Evolutionary conservation across 2,113 vertebrate species (phyloP).

Genomic region (Hiodon alosoides): DNA sequence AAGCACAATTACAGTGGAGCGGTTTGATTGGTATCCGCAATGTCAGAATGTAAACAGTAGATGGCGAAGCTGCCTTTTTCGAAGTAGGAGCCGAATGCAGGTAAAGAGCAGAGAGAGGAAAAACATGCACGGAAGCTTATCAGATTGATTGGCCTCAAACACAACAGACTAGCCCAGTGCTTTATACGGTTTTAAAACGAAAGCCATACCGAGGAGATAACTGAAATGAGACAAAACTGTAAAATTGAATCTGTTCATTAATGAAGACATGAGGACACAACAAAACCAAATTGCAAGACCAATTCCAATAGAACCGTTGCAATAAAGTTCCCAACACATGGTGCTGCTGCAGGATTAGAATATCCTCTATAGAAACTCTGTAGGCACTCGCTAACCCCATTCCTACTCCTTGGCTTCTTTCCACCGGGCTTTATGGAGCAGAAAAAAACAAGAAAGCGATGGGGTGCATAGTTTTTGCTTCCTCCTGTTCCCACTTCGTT

Average conservation of each 20-base stretch:
- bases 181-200: neutral
- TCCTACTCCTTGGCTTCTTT: neutral
- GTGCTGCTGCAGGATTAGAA: neutral
- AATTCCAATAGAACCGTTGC: neutral
- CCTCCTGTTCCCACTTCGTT: neutral
- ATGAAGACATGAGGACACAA: neutral
- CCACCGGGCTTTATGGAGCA: neutral
- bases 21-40: constrained; percentile 43
- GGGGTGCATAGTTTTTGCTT: constrained; percentile 2
- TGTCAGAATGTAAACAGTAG: constrained; percentile 52
- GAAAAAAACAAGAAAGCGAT: neutral
- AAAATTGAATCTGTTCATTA: neutral
- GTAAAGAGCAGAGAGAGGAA: constrained; percentile 46
- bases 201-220: neutral
- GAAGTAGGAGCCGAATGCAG: constrained; percentile 38
- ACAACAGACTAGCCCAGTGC: neutral
- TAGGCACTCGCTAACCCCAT: neutral
- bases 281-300: neutral
- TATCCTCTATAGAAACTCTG: neutral
- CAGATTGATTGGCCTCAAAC: constrained; percentile 18
- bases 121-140: constrained; percentile 48
- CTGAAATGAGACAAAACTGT: neutral
- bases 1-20: constrained; percentile 35
- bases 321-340: neutral
- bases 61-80: constrained; percentile 52